Evolutionary conservation across 1,140 invertebrate species (phyloP), one percentile per base, ranked within the genome.

Genomic region (Metopolophium dirhodum): DNA sequence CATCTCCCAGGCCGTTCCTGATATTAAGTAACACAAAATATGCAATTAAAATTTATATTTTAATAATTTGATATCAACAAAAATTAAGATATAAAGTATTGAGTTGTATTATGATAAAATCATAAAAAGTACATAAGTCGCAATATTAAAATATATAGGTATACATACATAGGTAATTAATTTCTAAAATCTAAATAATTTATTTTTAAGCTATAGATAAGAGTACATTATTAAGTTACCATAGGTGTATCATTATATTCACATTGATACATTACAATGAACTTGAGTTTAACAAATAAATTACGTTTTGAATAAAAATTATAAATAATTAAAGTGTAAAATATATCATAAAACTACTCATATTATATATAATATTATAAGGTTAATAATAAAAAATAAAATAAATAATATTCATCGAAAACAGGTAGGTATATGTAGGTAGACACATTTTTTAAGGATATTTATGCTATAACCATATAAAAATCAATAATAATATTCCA

Each of bases 401-500:
- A 77, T 18, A 7, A 77, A 77, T 77, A n/a, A 77, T 77, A 77
- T 77, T 77, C 22, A 77, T 77, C 4, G 14, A 77, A 77, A 77
- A n/a, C 30, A n/a, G 30, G 61, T 77, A n/a, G 61, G 30, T 68
- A 68, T 14, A n/a, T 14, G 61, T 77, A 77, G 61, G 30, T 77
- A 77, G 14, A 77, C 14, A n/a, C n/a, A 77, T 77, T n/a, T 68
- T 77, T 77, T n/a, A 77, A 77, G n/a, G 1, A n/a, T 77, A 77
- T 77, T 7, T 77, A n/a, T 77, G 14, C 61, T 77, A 18, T 77
- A 77, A n/a, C n/a, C 6, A 77, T 77, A 77, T 77, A 77, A 77
- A 77, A n/a, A 77, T 77, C 61, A 77, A 77, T 77, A 77, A 77
- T 77, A n/a, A 77, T 77, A 77, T 77, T 77, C 61, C 61, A 77